phyloP scores from a whole-genome alignment of 2,888 invertebrate species.

The Apamea sordens region DNA sequence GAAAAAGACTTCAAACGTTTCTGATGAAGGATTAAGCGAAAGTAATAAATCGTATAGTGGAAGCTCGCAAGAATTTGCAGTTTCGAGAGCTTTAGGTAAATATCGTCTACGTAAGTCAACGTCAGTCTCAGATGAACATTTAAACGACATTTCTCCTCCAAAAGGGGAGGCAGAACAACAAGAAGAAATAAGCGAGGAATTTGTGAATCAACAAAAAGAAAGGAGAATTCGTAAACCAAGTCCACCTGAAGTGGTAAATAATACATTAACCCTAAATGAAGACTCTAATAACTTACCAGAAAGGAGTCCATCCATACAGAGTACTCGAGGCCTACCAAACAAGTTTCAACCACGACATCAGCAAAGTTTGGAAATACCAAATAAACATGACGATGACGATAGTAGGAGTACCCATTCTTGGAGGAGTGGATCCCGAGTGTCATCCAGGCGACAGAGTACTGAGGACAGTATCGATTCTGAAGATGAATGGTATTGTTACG shows the following conservation, averaged over 20 bases:
- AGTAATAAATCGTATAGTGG: conserved; percentile 90
- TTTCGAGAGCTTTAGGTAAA: conserved; percentile 95
- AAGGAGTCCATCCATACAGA: conserved; percentile 92
- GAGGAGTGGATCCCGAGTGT: conserved; percentile 95
- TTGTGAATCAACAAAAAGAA: conserved; percentile 75
- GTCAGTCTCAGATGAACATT: conserved; percentile 93
- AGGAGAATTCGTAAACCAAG: conserved; percentile 79
- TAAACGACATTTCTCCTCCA: conserved; percentile 87
- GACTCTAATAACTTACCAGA: conserved; percentile 89
- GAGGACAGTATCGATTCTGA: conserved; percentile 98
- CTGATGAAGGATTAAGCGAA: conserved; percentile 91
- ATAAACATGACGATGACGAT: conserved; percentile 95
- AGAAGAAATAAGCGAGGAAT: conserved; percentile 76
- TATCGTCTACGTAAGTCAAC: conserved; percentile 94
- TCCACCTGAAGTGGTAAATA: conserved; percentile 84
- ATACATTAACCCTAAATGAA: conserved; percentile 82
- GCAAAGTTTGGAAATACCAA: conserved; percentile 95
- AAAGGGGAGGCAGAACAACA: conserved; percentile 77
- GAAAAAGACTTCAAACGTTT: conserved; percentile 91
- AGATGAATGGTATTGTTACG: conserved; percentile 98
- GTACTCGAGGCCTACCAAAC: conserved; percentile 89
- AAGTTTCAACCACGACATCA: conserved; percentile 93
- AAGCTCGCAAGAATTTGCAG: conserved; percentile 95
- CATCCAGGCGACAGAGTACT: conserved; percentile 96
- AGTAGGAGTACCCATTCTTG: conserved; percentile 96